phyloP scores from a whole-genome alignment of 1,140 invertebrate genomes.

The Bombus pascuorum region DNA sequence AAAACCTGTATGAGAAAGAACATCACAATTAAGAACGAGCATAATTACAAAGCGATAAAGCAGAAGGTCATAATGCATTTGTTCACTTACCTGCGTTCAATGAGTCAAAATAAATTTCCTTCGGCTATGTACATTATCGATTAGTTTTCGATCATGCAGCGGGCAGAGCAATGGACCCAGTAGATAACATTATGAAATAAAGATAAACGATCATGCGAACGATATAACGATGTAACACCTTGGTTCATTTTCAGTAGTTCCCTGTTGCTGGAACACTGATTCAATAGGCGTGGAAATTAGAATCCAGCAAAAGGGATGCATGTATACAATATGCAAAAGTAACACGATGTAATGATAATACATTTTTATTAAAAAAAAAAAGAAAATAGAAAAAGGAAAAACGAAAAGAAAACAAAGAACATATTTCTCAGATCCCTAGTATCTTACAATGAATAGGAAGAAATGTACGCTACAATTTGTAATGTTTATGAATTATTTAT shows the following conservation, averaged over 20 bases:
- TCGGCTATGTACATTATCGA: constrained; percentile 70
- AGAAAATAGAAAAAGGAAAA: background rate
- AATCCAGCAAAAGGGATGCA: constrained; percentile 56
- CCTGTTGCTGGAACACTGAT: constrained; percentile 53
- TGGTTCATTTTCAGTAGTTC: constrained; percentile 18
- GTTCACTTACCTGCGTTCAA: constrained; percentile 59
- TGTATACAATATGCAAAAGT: constrained; percentile 58
- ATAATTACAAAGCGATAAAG: constrained; percentile 63
- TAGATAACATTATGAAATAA: constrained; percentile 75
- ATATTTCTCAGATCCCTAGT: constrained; percentile 67
- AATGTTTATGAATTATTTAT: constrained; percentile 64
- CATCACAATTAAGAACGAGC: constrained; percentile 45
- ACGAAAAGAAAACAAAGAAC: constrained; percentile 8
- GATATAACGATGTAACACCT: constrained; percentile 48
- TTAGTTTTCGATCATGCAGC: constrained; percentile 76
- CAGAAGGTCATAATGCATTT: constrained; percentile 68
- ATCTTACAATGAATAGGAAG: constrained; percentile 78
- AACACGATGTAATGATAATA: constrained; percentile 69
- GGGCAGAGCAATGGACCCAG: constrained; percentile 72
- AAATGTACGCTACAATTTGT: constrained; percentile 73
- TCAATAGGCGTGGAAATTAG: constrained; percentile 13
- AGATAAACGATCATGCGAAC: constrained; percentile 72
- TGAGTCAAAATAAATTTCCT: constrained; percentile 31
- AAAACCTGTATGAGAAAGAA: constrained; percentile 36
- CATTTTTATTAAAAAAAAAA: constrained; percentile 72